Evolutionary conservation across 2,888 invertebrate species (phyloP), one percentile per base, ranked within the genome.

Genomic region (Imbricaverruca yamaguchii): DNA sequence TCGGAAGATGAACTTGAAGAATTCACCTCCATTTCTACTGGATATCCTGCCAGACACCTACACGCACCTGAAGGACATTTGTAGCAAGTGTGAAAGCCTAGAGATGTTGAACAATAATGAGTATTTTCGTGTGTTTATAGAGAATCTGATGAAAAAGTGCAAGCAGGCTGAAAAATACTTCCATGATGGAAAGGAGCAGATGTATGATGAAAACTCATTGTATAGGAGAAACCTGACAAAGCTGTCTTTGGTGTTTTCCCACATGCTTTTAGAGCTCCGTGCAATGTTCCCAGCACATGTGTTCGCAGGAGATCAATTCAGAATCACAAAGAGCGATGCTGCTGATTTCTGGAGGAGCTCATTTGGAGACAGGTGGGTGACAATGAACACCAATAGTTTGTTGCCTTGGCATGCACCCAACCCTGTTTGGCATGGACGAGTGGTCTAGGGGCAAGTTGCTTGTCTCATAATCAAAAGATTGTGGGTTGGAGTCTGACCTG

Each of bases 11-110:
- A 98, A 98, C 89, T 90, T 99, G 86, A 98, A 99, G 90, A 99
- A 99, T 88, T 97, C 97, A 86, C 99, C 99, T 82, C 99, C 99
- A 83, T 99, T 98, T 89, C 98, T 99, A 87, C 90, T 99, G 87
- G 99, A 99, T 89, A 99, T 99, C 88, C 90, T 99, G 86, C 98
- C 98, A 84, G 99, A 99, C 89, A 99, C 98, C 86, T 98, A 98
- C 90, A 97, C 98, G 89, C 93, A 98, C 86, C 90, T 99, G 86
- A 91, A 96, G 86, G 91, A 96, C 85, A 97, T 98, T 86, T 97
- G 96, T 89, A 93, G 94, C 78, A 97, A 97, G 89, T 96, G 98
- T 88, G 97, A 97, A 90, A 96, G 55, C 88, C 93, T 97, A 92
- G 92, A 93, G 81, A 85, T 93, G 85, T 90, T 98, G 85, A 96